Evolutionary conservation across 2,113 vertebrate genomes (phyloP), one percentile per base, ranked within the genome.

Genomic region (Lasiurus cinereus): DNA sequence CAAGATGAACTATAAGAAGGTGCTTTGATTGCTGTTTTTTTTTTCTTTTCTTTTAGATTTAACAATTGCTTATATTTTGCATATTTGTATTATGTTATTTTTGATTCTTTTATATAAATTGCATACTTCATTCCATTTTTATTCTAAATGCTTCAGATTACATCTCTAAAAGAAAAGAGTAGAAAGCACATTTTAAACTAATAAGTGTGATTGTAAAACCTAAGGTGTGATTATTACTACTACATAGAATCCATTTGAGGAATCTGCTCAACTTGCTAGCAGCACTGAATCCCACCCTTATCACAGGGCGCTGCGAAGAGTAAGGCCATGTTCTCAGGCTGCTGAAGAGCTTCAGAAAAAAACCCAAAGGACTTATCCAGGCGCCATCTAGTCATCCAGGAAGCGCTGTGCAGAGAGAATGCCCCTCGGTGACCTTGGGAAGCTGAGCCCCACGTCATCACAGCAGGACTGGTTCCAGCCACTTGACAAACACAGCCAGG

Each of bases 101-200:
- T 79, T 29, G 43, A 88, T 84, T n/a, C 31, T 78, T 66, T 76
- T 59, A n/a, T 39, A 88, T 56, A 80, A 89, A 88, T 84, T 39
- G 70, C 6, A 50, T 8, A 36, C 5, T 29, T 70, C 19, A 16
- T 13, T 52, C 36, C 22, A 19, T 88, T 82, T 83, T 54, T 50
- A 79, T 73, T 56, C 80, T 67, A 50, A 56, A 36, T 39, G 67
- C 1, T 6, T 95, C 19, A 84, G 21, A 69, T 62, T 62, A 27
- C 7, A 76, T 36, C 21, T 77, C 72, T 56, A 56, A 88, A 43
- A 77, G 90, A 72, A 64, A 80, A 88, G 1, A n/a, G 3, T 18
- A 77, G 16, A 48, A 43, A 72, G 12, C 8, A 29, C 21, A 48
- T 88, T 83, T 76, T 27, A 73, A 94, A 85, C 8, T 39, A 21